Percentiles rank a stretch among this genome's conserved stretches.
Evolutionary conservation across 1,140 invertebrate genomes (phyloP).

Genomic region (Contarinia nasturtii): DNA sequence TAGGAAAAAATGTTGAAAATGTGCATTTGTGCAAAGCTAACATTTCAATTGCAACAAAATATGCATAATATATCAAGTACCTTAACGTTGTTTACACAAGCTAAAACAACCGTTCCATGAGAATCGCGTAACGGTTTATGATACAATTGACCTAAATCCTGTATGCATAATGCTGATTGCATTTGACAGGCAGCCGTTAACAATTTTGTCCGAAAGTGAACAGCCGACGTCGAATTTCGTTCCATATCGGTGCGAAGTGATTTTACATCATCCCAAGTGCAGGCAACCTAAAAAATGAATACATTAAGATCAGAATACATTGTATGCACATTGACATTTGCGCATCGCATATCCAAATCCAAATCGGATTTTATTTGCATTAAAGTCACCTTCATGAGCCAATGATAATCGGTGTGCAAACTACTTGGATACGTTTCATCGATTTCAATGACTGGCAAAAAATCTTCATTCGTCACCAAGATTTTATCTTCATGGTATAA

Average conservation of each 20-base stretch:
- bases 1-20: neutral
- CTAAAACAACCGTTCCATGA: constrained; percentile 78
- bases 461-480: constrained; percentile 88
- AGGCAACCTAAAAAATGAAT: constrained; percentile 47
- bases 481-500: constrained; percentile 89
- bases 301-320: neutral
- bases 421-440: constrained; percentile 87
- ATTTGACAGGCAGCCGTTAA: constrained; percentile 80
- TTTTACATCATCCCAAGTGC: constrained; percentile 91
- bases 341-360: neutral
- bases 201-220: constrained; percentile 80
- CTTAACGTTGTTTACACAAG: constrained; percentile 65
- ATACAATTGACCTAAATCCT: constrained; percentile 83
- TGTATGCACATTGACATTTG: too few relatives aligned
- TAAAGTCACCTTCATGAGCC: constrained; percentile 78
- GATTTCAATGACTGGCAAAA: constrained; percentile 86
- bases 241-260: constrained; percentile 79
- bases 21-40: neutral
- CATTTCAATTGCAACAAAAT: neutral
- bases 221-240: constrained; percentile 72
- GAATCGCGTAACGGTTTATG: constrained; percentile 72
- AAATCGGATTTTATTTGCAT: neutral
- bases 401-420: constrained; percentile 85
- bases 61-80: neutral
- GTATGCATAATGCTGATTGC: constrained; percentile 75